phyloP scores from a whole-genome alignment of 2,113 vertebrate species.

The Artemisiospiza belli region DNA sequence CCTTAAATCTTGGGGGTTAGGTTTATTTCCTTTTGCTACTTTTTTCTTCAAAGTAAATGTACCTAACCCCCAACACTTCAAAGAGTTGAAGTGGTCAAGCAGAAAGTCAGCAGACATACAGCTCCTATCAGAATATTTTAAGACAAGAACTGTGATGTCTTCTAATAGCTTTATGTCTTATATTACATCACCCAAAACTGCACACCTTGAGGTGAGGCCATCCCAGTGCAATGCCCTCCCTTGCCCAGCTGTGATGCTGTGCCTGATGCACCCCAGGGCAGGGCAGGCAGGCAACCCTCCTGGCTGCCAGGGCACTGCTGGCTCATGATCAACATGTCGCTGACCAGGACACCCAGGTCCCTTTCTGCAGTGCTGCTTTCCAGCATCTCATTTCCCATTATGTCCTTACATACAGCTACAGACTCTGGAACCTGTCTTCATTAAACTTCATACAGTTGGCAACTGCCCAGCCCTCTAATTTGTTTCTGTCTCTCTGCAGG shows the following conservation, averaged over 20 bases:
- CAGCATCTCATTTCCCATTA: too few relatives aligned
- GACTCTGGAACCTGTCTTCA: background rate
- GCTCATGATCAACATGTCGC: accelerated
- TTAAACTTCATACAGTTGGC: background rate
- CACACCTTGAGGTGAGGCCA: accelerated
- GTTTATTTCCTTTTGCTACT: background rate
- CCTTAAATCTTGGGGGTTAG: background rate
- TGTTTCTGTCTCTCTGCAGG: background rate
- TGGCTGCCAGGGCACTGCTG: background rate
- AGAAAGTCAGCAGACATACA: background rate
- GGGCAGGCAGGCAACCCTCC: background rate
- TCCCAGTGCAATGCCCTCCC: background rate
- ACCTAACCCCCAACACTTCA: too few relatives aligned
- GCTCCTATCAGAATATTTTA: background rate
- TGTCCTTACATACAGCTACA: background rate
- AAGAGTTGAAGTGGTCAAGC: background rate
- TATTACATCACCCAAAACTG: background rate
- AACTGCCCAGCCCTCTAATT: background rate
- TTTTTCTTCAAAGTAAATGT: background rate
- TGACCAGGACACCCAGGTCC: accelerated
- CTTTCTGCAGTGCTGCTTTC: background rate
- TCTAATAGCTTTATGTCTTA: background rate
- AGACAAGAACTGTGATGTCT: background rate
- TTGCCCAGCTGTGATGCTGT: accelerated
- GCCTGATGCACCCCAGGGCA: background rate